Conservation (phyloP, 2,797 vertebrate species). For the Pyrocephalus nanus region DNA sequence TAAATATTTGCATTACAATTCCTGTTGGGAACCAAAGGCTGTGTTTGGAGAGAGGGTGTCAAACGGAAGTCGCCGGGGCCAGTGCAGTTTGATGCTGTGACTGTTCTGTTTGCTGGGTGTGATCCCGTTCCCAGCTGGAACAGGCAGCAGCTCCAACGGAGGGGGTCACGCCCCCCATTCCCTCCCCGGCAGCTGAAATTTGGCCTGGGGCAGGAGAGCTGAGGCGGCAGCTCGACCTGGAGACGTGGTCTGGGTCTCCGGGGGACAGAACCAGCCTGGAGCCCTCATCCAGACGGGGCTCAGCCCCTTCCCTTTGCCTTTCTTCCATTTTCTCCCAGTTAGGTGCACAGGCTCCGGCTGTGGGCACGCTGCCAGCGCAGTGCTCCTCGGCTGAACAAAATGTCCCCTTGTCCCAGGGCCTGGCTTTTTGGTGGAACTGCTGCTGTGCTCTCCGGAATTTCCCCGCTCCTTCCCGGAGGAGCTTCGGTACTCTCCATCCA, state of each 20-base stretch:
- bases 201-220: neutral
- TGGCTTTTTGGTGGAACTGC: neutral
- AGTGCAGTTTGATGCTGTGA: neutral
- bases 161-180: neutral
- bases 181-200: neutral
- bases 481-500: neutral
- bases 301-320: neutral
- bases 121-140: neutral
- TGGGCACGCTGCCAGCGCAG: neutral
- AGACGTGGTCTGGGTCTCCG: neutral
- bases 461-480: neutral
- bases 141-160: neutral
- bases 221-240: neutral
- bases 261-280: neutral
- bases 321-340: slow-evolving; percentile 34
- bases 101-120: neutral
- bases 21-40: slow-evolving; percentile 1
- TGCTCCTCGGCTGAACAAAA: slow-evolving; percentile 33
- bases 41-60: slow-evolving; percentile 41
- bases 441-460: neutral
- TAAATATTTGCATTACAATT: slow-evolving; percentile 44
- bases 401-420: neutral
- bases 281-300: neutral
- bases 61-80: neutral
- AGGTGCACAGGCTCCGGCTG: slow-evolving; percentile 7